Conservation (phyloP, 2,797 vertebrate genomes). For the Gymnodraco acuticeps region DNA sequence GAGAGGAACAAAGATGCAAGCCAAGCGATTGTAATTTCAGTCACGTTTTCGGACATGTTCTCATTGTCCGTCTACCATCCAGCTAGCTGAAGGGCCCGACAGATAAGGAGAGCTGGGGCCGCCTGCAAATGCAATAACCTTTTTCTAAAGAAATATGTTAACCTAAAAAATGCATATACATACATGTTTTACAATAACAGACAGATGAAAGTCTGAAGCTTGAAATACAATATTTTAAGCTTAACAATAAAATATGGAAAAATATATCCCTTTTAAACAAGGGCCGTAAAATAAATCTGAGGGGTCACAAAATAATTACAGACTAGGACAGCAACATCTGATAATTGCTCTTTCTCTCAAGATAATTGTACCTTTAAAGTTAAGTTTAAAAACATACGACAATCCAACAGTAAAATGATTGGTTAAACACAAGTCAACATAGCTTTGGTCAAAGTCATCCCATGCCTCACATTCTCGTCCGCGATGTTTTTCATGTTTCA, state of each 20-base stretch:
- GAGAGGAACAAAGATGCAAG: slow-evolving; percentile 79
- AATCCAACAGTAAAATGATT: not conserved
- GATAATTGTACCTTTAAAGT: not conserved
- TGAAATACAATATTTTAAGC: not conserved
- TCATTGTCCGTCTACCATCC: slow-evolving; percentile 47
- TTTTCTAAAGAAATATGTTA: not conserved
- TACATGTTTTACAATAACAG: not conserved
- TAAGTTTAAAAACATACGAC: not conserved
- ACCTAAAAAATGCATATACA: not conserved
- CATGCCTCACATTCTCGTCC: not conserved
- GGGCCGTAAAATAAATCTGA: not conserved
- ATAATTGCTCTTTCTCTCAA: too few species aligned
- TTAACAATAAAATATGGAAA: not conserved
- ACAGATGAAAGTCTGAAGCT: not conserved
- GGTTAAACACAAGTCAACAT: not conserved
- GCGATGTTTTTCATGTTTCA: not conserved
- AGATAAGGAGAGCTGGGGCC: slow-evolving; percentile 22
- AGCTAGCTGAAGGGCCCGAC: slow-evolving; percentile 48
- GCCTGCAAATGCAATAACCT: slow-evolving; percentile 22
- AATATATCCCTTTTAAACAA: not conserved
- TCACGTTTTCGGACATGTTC: slow-evolving; percentile 76
- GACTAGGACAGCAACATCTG: not conserved
- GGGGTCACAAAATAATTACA: not conserved
- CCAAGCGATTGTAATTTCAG: slow-evolving; percentile 80
- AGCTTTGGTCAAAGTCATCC: not conserved